These are phyloP conservation scores for Barbus barbus DNA, from an alignment of 2,113 vertebrate species.

Conservation along the genomic window DNA sequence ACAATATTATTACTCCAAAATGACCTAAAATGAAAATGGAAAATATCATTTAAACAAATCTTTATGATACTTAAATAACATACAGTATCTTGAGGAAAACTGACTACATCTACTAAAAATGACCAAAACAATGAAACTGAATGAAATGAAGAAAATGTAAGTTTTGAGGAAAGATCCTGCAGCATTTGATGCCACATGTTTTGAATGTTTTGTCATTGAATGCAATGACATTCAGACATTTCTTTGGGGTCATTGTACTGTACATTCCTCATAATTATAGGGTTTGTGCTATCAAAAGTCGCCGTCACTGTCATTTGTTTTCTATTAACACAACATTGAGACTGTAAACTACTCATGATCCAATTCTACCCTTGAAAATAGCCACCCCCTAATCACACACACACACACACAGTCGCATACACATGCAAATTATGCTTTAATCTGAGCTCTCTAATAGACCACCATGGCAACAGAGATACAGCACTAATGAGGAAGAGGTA, in stretches of 20 bases:
- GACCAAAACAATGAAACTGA: background rate
- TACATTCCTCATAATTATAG: slow-evolving; percentile 5
- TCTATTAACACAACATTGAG: slow-evolving; percentile 5
- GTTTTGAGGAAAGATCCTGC: no score
- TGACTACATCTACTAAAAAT: background rate
- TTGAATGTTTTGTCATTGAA: background rate
- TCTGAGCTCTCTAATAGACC: slow-evolving; percentile 60
- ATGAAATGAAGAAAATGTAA: background rate
- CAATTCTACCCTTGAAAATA: slow-evolving; percentile 30
- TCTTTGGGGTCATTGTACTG: background rate
- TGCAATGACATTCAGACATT: background rate
- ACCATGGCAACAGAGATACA: slow-evolving; percentile 60
- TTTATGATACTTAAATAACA: background rate
- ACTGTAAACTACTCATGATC: slow-evolving; percentile 39
- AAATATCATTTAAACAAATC: no score
- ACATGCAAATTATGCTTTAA: slow-evolving; percentile 61
- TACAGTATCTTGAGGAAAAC: background rate
- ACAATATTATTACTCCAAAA: no score
- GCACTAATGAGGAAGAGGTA: slow-evolving; percentile 62
- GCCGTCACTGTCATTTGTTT: slow-evolving; percentile 23
- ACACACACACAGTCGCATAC: slow-evolving; percentile 48
- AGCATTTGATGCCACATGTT: background rate
- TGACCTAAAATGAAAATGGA: no score
- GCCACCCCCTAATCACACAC: slow-evolving; percentile 51
- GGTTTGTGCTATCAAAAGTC: background rate